Percentiles rank a stretch among this genome's conserved stretches.
Evolutionary conservation across 2,113 vertebrate species (phyloP).

Genomic region (Tetrao urogallus): DNA sequence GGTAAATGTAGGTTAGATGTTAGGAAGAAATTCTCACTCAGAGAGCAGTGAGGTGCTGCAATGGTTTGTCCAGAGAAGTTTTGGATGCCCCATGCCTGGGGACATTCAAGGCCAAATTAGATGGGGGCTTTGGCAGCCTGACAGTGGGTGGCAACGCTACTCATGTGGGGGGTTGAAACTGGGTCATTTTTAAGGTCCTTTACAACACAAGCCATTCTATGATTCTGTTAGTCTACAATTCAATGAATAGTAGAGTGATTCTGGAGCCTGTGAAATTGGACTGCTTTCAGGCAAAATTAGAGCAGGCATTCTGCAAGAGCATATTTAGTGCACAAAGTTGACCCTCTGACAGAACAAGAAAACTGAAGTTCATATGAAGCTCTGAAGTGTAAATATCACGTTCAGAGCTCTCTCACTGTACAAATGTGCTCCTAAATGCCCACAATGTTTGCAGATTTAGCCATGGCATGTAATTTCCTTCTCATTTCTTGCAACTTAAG

Average conservation of each 20-base stretch:
- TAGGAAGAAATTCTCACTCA: too few species aligned
- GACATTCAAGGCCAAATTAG: too few species aligned
- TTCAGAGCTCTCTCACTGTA: not conserved
- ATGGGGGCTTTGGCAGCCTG: too few species aligned
- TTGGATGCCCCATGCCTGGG: too few species aligned
- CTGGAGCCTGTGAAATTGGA: not conserved
- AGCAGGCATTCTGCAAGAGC: not conserved
- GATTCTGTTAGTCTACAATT: too few species aligned
- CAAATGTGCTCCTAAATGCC: not conserved
- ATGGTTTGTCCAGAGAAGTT: too few species aligned
- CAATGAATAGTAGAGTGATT: not conserved
- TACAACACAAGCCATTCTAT: too few species aligned
- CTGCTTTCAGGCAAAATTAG: not conserved
- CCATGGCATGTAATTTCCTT: not conserved
- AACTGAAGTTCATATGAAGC: not conserved
- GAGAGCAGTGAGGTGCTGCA: too few species aligned
- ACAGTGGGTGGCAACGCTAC: too few species aligned
- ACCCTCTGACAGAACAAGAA: not conserved
- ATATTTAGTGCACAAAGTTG: not conserved
- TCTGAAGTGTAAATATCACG: not conserved
- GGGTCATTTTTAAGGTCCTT: too few species aligned
- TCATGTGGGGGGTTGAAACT: too few species aligned
- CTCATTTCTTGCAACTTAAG: not conserved
- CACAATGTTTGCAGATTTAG: not conserved
- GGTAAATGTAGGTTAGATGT: too few species aligned